These are phyloP conservation scores for Mus minutoides DNA, from an alignment of 2,797 vertebrate genomes.

Conservation along the genomic window DNA sequence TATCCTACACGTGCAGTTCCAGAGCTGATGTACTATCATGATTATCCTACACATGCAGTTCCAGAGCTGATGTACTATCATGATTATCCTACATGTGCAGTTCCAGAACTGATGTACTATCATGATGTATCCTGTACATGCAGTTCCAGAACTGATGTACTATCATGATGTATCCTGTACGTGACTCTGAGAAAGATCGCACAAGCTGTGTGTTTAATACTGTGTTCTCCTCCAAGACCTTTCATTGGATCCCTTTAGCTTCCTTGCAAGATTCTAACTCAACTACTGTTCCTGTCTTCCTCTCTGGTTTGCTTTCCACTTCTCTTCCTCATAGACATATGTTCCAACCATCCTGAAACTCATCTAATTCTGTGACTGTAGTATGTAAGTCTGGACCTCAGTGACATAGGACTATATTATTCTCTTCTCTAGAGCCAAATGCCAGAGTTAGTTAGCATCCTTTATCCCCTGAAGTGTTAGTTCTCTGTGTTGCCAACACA, in stretches of 20 bases:
- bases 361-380: neutral
- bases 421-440: slow-evolving; percentile 26
- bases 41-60: too few species aligned
- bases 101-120: neutral
- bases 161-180: neutral
- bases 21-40: neutral
- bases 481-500: neutral
- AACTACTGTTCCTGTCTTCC: neutral
- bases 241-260: neutral
- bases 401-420: neutral
- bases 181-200: neutral
- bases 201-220: neutral
- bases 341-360: neutral
- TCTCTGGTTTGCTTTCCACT: neutral
- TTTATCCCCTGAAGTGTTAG: neutral
- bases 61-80: neutral
- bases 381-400: neutral
- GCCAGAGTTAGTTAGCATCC: neutral
- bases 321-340: neutral
- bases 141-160: neutral
- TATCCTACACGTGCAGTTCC: neutral
- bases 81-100: neutral
- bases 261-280: slow-evolving; percentile 25
- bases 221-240: neutral
- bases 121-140: neutral